Conservation (phyloP, 2,888 invertebrate genomes). For the Chrysolina americana region DNA sequence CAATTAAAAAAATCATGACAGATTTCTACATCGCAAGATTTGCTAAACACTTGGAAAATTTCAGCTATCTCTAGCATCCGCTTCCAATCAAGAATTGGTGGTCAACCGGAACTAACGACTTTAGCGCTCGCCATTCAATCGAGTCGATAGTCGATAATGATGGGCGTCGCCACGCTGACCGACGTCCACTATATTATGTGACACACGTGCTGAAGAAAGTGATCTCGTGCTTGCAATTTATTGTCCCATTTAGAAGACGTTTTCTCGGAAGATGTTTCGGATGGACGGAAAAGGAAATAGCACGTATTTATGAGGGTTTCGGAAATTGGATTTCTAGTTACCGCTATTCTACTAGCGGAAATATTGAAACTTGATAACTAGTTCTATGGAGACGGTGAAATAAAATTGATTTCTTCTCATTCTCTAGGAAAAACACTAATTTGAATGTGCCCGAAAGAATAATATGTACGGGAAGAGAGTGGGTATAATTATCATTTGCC, state of each 20-base stretch:
- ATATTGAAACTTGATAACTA: no score
- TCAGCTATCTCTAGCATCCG: slow-evolving; percentile 40
- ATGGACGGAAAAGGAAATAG: slow-evolving; percentile 22
- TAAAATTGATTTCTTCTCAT: no score
- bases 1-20: background rate
- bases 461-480: no score
- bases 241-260: slow-evolving; percentile 38
- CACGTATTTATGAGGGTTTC: background rate
- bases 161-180: slow-evolving; percentile 50
- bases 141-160: slow-evolving; percentile 52
- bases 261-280: slow-evolving; percentile 31
- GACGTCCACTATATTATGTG: slow-evolving; percentile 41
- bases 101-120: slow-evolving; percentile 58
- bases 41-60: slow-evolving; percentile 1
- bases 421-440: no score
- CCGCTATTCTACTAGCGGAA: no score
- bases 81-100: slow-evolving; percentile 49
- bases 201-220: slow-evolving; percentile 52
- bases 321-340: background rate
- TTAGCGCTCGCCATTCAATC: slow-evolving; percentile 47
- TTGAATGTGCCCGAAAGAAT: no score
- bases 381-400: no score
- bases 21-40: background rate
- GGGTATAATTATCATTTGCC: no score
- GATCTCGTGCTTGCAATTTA: slow-evolving; percentile 49